These are phyloP conservation scores for Turritopsis dohrnii DNA, from an alignment of 30 jellyfish, hydroid and myxozoan species.

Conservation along the genomic window DNA sequence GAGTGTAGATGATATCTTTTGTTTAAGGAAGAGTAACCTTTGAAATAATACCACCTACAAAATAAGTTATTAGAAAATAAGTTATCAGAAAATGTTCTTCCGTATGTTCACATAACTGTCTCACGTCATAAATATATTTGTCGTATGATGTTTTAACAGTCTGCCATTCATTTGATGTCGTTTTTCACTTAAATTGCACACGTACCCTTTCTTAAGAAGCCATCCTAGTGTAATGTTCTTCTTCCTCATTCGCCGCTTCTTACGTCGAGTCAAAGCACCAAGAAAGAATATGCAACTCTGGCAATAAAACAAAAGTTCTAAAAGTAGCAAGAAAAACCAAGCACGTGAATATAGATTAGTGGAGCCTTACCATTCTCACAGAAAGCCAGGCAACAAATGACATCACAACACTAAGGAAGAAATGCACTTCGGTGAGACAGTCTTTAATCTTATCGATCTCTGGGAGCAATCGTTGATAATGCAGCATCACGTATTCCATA, in stretches of 20 bases:
- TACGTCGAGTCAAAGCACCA: not conserved
- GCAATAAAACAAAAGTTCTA: not conserved
- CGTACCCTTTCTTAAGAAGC: constrained; percentile 3
- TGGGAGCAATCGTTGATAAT: not conserved
- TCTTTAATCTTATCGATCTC: not conserved
- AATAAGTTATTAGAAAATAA: too few species aligned
- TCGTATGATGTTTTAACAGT: not conserved
- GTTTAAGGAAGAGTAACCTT: not conserved
- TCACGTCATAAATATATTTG: not conserved
- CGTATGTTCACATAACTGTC: too few species aligned
- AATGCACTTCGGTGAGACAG: not conserved
- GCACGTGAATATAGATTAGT: not conserved
- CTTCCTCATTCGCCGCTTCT: not conserved
- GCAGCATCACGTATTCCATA: not conserved
- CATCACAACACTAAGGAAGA: not conserved
- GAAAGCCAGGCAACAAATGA: not conserved
- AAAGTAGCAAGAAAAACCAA: not conserved
- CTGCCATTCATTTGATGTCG: not conserved
- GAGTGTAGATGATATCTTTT: not conserved
- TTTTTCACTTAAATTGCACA: not conserved
- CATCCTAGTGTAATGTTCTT: not conserved
- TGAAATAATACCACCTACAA: not conserved
- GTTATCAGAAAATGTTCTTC: too few species aligned
- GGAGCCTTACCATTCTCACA: not conserved
- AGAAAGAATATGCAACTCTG: constrained; percentile 10